A percentile compares a stretch with the other conserved stretches of the same genome.
phyloP scores from a whole-genome alignment of 2,888 invertebrate species.

The Lagria hirta region DNA sequence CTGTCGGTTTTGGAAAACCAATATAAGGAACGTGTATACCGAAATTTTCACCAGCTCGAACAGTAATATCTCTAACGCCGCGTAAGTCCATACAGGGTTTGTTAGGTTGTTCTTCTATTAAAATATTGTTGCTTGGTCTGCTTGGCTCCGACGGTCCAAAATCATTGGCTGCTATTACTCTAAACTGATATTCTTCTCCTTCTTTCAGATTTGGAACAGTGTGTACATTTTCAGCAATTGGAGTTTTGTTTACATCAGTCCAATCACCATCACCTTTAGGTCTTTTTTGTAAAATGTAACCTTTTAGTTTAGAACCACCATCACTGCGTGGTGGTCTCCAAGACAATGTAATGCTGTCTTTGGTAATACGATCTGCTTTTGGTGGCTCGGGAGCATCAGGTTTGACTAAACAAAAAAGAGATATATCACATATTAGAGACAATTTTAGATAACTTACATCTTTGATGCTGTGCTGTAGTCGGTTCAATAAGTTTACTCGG shows the following conservation, averaged over 20 bases:
- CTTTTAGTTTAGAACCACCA: constrained; percentile 89
- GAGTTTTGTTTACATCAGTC: constrained; percentile 79
- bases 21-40: constrained; percentile 92
- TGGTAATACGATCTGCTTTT: constrained; percentile 81
- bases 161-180: constrained; percentile 88
- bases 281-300: constrained; percentile 86
- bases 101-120: constrained; percentile 89
- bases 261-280: constrained; percentile 83
- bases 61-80: constrained; percentile 87
- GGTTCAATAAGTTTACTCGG: constrained; percentile 92
- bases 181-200: constrained; percentile 92
- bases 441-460: constrained; percentile 58
- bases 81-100: constrained; percentile 95
- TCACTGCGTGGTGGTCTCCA: constrained; percentile 95
- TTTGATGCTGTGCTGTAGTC: constrained; percentile 83
- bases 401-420: constrained; percentile 64
- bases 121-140: constrained; percentile 76
- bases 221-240: constrained; percentile 75
- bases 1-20: constrained; percentile 91
- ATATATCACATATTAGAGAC: background rate
- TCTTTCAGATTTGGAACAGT: constrained; percentile 84
- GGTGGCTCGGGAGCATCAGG: constrained; percentile 92
- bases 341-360: constrained; percentile 77
- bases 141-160: constrained; percentile 92
- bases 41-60: constrained; percentile 92